These are phyloP conservation scores for Holacanthus passer DNA, from an alignment of 2,113 vertebrate genomes.

Conservation along the genomic window DNA sequence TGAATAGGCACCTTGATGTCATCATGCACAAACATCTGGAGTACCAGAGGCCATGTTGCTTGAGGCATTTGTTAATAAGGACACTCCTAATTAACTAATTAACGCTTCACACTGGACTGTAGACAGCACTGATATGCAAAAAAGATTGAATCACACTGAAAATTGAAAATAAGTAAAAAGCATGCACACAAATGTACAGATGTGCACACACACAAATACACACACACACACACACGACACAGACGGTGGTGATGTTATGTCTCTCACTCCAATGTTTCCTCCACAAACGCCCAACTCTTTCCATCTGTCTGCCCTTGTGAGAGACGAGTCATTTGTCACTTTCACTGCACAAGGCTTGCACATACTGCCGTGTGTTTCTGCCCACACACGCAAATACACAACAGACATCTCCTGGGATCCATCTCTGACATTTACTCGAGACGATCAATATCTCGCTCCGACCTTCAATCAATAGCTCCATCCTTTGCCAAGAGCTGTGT, in stretches of 20 bases:
- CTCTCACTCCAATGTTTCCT: background rate
- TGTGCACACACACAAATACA: background rate
- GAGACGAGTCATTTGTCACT: conserved; percentile 23
- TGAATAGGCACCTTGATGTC: conserved; percentile 17
- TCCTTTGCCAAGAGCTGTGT: conserved; percentile 8
- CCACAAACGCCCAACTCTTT: background rate
- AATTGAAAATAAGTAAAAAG: background rate
- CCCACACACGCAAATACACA: background rate
- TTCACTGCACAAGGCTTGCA: background rate
- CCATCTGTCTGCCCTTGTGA: conserved; percentile 13
- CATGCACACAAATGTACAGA: background rate
- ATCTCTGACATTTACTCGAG: conserved; percentile 47
- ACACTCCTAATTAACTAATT: conserved; percentile 32
- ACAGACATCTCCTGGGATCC: conserved; percentile 32
- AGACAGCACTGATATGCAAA: background rate
- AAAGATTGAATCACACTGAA: background rate
- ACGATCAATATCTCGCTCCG: conserved; percentile 45
- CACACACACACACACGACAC: background rate
- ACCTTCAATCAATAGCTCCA: conserved; percentile 49
- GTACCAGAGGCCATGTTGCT: conserved; percentile 24
- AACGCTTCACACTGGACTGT: background rate
- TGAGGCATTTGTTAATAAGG: conserved; percentile 21
- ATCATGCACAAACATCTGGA: conserved; percentile 48
- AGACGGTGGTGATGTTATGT: conserved; percentile 7
- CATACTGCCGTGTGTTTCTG: background rate